phyloP scores from a whole-genome alignment of 2,888 invertebrate species.

The Pheosia tremula region DNA sequence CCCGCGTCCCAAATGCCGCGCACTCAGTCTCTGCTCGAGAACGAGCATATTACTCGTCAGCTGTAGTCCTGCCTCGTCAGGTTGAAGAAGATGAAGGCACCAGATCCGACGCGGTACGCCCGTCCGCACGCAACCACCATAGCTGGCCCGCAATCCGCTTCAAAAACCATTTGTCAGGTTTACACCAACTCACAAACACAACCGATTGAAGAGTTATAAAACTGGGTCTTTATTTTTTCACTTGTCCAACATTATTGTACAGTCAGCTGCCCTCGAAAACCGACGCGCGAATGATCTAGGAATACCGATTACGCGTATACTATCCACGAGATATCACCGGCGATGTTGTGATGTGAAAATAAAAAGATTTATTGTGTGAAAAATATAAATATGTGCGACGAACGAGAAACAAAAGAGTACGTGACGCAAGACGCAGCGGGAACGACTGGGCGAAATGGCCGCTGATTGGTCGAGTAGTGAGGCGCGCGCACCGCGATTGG shows the following conservation, averaged over 20 bases:
- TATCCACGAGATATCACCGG: constrained; percentile 51
- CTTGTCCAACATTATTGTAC: constrained; percentile 79
- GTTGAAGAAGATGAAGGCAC: constrained; percentile 78
- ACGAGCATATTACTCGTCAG: constrained; percentile 83
- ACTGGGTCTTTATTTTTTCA: constrained; percentile 42
- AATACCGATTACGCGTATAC: constrained; percentile 24
- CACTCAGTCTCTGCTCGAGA: constrained; percentile 78
- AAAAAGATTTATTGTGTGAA: constrained; percentile 46
- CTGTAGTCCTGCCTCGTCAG: constrained; percentile 79
- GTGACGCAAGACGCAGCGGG: constrained; percentile 53
- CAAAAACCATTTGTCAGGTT: constrained; percentile 75
- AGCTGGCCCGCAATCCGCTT: constrained; percentile 66
- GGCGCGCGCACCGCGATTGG: constrained; percentile 71
- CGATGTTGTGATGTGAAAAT: constrained; percentile 32
- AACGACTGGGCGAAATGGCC: constrained; percentile 66
- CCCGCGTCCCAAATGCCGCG: constrained; percentile 69
- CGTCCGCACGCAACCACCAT: constrained; percentile 71
- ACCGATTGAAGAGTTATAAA: constrained; percentile 24
- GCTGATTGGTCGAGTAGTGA: constrained; percentile 75
- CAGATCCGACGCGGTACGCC: constrained; percentile 66
- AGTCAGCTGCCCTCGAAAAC: constrained; percentile 38
- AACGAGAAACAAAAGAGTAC: constrained; percentile 59
- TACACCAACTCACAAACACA: constrained; percentile 43
- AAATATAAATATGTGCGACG: constrained; percentile 39
- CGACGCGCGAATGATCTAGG: constrained; percentile 26